These are phyloP conservation scores for Pogonomyrmex barbatus DNA, from an alignment of 1,140 invertebrate species.

Conservation along the genomic window DNA sequence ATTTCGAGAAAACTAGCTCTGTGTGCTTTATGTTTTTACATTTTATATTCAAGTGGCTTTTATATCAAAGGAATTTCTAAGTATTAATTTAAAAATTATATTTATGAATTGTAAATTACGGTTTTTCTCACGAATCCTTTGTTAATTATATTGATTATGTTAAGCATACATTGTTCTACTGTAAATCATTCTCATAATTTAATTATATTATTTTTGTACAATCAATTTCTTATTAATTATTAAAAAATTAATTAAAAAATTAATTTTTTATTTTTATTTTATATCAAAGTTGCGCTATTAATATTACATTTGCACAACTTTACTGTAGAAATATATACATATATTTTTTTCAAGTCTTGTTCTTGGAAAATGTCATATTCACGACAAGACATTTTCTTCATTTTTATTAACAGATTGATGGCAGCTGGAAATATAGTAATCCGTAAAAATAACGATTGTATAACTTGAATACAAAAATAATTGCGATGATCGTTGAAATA, in stretches of 20 bases:
- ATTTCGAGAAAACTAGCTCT: neutral
- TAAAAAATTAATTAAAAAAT: too few species aligned
- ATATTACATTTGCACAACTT: neutral
- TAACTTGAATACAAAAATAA: neutral
- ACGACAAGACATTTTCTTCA: neutral
- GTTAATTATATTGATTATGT: neutral
- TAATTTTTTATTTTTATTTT: neutral
- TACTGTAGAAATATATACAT: neutral
- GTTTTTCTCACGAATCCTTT: neutral
- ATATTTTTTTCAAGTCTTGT: neutral
- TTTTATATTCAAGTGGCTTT: neutral
- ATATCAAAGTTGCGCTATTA: neutral
- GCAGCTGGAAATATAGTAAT: neutral
- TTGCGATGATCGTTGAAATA: neutral
- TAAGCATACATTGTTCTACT: neutral
- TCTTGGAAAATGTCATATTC: neutral
- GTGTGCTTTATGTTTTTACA: neutral
- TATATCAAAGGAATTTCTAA: neutral
- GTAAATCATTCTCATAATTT: neutral
- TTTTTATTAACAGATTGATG: neutral
- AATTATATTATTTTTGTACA: neutral
- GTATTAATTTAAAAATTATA: constrained; percentile 11
- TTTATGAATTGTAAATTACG: neutral
- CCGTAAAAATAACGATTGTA: constrained; percentile 11
- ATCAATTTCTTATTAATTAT: neutral